A percentile compares a stretch with the other conserved stretches of the same genome.
Conservation (phyloP, 2,113 vertebrate genomes). For the Tapirus terrestris region DNA sequence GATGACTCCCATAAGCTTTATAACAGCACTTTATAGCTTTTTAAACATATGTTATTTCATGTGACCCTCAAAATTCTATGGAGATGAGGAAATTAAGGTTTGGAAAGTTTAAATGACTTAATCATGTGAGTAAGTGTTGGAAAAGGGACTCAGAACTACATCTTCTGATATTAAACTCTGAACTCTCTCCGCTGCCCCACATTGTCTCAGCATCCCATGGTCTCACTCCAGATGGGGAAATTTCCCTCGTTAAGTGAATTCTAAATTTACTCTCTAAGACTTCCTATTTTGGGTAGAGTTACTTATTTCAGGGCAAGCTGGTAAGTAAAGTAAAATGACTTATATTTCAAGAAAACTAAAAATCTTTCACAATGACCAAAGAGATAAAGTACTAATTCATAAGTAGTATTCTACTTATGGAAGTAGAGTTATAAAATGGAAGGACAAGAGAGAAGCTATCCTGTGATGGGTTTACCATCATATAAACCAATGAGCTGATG, state of each 20-base stretch:
- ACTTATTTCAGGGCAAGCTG: neutral
- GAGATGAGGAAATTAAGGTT: neutral
- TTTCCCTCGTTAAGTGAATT: neutral
- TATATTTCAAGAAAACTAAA: slow-evolving; percentile 4
- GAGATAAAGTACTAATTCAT: neutral
- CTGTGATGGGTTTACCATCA: neutral
- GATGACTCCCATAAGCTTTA: neutral
- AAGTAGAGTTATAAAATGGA: neutral
- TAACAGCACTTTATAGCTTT: neutral
- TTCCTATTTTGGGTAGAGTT: neutral
- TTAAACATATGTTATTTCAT: neutral
- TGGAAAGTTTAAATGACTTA: neutral
- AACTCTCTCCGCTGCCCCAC: neutral
- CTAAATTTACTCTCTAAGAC: neutral
- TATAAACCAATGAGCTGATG: neutral
- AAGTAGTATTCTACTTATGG: neutral
- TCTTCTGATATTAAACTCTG: neutral
- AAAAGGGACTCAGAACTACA: neutral
- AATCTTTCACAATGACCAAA: neutral
- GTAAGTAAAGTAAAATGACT: neutral
- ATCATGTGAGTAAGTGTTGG: neutral
- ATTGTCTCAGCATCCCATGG: neutral
- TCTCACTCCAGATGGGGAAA: neutral
- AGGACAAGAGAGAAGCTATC: neutral
- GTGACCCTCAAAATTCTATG: neutral